Percentiles rank a stretch among this genome's conserved stretches.
Conservation (phyloP, 2,888 invertebrate species). For the Oligia strigilis region DNA sequence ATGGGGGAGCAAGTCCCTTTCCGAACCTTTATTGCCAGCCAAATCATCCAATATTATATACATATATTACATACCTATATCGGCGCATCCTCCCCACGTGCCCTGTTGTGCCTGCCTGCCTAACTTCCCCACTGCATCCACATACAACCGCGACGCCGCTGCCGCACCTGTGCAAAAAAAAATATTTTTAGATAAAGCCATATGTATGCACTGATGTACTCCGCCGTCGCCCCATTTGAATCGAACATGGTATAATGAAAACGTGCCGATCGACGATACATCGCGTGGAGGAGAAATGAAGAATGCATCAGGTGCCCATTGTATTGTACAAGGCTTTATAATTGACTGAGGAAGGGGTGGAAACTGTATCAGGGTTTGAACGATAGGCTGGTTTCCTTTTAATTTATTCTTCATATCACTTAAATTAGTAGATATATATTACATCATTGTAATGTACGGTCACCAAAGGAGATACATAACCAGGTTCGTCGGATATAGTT, state of each 20-base stretch:
- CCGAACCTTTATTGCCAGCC: not conserved
- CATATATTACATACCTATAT: constrained; percentile 93
- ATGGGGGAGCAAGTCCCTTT: not conserved
- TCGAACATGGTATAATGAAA: constrained; percentile 52
- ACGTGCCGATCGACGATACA: constrained; percentile 52
- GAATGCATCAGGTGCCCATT: constrained; percentile 27
- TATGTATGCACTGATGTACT: constrained; percentile 30
- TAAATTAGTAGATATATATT: not conserved
- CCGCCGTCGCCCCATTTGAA: constrained; percentile 34
- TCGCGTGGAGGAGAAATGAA: constrained; percentile 28
- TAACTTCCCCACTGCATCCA: constrained; percentile 96
- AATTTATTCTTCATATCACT: not conserved
- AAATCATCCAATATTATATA: constrained; percentile 57
- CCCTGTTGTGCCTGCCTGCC: constrained; percentile 97
- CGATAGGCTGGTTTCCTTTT: not conserved
- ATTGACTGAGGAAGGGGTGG: constrained; percentile 9
- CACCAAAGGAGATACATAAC: not conserved
- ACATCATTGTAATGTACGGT: not conserved
- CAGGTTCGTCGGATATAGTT: not conserved
- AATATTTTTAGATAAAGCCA: constrained; percentile 29
- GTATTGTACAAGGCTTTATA: constrained; percentile 35
- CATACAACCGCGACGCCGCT: constrained; percentile 96
- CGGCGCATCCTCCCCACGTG: constrained; percentile 96
- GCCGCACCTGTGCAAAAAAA: constrained; percentile 93
- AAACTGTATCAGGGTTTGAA: not conserved